Conservation (phyloP, 2,797 vertebrate genomes). For the Coracias cyanogaster region DNA sequence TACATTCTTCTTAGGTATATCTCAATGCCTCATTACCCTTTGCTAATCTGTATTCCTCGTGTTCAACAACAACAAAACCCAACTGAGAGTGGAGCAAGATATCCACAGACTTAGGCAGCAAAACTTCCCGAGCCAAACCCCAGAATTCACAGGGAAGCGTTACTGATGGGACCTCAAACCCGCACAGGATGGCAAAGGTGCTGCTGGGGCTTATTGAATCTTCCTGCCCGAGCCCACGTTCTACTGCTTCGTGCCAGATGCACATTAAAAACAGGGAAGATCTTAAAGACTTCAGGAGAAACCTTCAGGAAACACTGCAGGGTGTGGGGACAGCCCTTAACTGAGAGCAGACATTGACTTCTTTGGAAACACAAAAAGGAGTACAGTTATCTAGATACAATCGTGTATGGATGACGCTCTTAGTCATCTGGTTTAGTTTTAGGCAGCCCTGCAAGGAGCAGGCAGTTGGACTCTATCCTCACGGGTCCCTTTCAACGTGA, state of each 20-base stretch:
- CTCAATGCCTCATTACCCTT: not conserved
- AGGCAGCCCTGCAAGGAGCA: not conserved
- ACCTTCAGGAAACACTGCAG: not conserved
- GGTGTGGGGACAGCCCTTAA: too few relatives aligned
- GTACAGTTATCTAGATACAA: not conserved
- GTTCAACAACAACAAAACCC: not conserved
- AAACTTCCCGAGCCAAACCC: not conserved
- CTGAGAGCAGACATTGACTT: not conserved
- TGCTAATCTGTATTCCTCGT: not conserved
- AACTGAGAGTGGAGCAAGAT: not conserved
- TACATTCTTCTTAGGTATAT: not conserved
- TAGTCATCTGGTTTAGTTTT: not conserved
- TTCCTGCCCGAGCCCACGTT: not conserved
- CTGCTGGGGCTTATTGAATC: not conserved
- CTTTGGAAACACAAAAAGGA: not conserved
- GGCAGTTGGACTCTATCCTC: not conserved
- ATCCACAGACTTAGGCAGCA: not conserved
- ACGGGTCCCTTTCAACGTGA: not conserved
- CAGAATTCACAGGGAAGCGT: not conserved
- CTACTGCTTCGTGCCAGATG: not conserved
- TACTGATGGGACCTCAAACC: not conserved
- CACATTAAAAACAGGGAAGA: not conserved
- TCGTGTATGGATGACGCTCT: accelerated
- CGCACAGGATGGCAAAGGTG: not conserved
- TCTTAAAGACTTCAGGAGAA: not conserved